Base-by-base conservation (phyloP, 2,888 invertebrate genomes). In the Priapulus caudatus region DNA sequence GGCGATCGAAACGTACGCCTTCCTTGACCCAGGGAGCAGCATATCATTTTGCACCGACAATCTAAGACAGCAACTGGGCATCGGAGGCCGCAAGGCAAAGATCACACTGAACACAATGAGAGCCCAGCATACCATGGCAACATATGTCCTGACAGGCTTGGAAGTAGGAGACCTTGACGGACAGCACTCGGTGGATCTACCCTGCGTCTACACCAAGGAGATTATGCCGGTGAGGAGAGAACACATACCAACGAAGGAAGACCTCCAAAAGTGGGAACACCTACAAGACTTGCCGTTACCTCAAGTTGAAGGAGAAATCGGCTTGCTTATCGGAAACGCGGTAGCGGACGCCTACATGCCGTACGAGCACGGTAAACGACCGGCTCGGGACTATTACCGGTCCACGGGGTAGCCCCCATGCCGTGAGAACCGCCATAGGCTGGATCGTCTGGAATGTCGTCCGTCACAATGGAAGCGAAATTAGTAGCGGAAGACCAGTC, bases 371-470 rank as follows among this genome's bases (percentile, higher is more conserved):
- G n/a, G n/a, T n/a, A n/a, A n/a, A n/a, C n/a, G n/a, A n/a, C n/a
- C n/a, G n/a, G n/a, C n/a, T 54, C 3, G 45, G 52, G 23, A 20
- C 50, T 18, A 4, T 45, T 18, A 50, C 55, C 2, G 57, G 57
- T 10, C 54, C 52, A 4, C 47, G 50, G 46, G 57, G 55, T 2
- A 50, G 52, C 4, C 57, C 57, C 4, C 56, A 57, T 48, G 57
- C 57, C 4, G 48, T 52, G 4, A 53, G 33, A 45, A 45, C 53
- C 10, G n/a, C 20, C 2, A 46, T 53, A 10, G 50, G 53, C 19
- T 56, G 57, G 57, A 50, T 54, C 1, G 44, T 52, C 2, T 56
- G 57, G 57, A 55, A 57, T 45, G 46, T 56, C 4, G 18, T 55
- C 2, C 20, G 53, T 18, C n/a, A n/a, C n/a, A n/a, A n/a, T n/a